A percentile compares a stretch with the other conserved stretches of the same genome.
Conservation (phyloP, 2,888 invertebrate genomes). For the Mythimna loreyi region DNA sequence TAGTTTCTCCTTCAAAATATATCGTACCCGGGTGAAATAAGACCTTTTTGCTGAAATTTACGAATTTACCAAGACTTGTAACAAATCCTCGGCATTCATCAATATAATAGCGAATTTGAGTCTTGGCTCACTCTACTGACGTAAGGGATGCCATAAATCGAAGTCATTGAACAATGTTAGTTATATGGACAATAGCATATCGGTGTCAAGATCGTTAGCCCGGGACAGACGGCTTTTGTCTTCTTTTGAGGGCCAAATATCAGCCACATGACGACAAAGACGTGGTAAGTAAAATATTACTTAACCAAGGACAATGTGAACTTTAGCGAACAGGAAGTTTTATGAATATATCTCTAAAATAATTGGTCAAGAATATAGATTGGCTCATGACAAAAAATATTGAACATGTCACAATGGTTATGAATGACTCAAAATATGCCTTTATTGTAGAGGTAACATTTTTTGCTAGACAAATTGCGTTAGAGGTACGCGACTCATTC, state of each 20-base stretch:
- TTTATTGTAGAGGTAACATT: constrained; percentile 22
- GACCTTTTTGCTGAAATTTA: constrained; percentile 54
- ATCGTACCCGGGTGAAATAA: constrained; percentile 34
- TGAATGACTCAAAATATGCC: constrained; percentile 33
- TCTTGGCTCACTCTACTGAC: constrained; percentile 66
- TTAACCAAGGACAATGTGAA: constrained; percentile 49
- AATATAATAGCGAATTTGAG: constrained; percentile 74
- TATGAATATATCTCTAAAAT: constrained; percentile 30
- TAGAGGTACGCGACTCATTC: constrained; percentile 25
- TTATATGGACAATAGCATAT: constrained; percentile 77
- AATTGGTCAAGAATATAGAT: constrained; percentile 38
- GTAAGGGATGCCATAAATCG: constrained; percentile 73
- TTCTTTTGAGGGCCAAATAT: constrained; percentile 77
- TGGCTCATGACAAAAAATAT: constrained; percentile 27
- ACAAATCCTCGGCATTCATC: constrained; percentile 77
- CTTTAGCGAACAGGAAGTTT: constrained; percentile 52
- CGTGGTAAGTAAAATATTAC: constrained; percentile 63
- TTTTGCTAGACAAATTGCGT: constrained; percentile 37
- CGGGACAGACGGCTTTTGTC: constrained; percentile 73
- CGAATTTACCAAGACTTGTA: constrained; percentile 65
- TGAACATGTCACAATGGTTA: constrained; percentile 27
- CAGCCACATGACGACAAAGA: constrained; percentile 70
- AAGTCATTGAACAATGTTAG: constrained; percentile 73
- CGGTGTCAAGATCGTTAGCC: constrained; percentile 81
- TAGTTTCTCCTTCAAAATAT: constrained; percentile 16